A percentile compares a stretch with the other conserved stretches of the same genome.
Evolutionary conservation across 2,797 vertebrate genomes (phyloP).

Genomic region (Myiotriccus ornatus): DNA sequence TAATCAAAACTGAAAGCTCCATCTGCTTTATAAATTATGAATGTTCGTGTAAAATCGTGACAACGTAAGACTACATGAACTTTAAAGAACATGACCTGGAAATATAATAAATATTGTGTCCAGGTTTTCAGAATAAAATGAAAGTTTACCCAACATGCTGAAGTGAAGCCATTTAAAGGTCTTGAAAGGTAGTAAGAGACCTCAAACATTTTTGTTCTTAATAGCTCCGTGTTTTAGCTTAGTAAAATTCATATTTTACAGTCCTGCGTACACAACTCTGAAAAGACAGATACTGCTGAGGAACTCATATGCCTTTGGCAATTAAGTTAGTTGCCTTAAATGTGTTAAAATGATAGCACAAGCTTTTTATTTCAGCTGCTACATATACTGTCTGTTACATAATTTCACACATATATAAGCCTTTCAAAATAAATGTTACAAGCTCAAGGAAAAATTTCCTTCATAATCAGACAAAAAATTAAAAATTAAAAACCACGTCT

Average conservation of each 20-base stretch:
- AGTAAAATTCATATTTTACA: not conserved
- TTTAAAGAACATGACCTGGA: not conserved
- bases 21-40: not conserved
- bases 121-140: not conserved
- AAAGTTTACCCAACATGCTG: not conserved
- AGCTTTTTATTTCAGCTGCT: conserved; percentile 46
- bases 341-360: conserved; percentile 10
- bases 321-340: not conserved
- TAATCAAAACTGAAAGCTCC: not conserved
- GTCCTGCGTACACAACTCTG: not conserved
- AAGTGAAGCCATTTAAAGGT: not conserved
- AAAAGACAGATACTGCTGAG: not conserved
- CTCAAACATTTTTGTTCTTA: not conserved
- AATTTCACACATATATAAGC: conserved; percentile 30
- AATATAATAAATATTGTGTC: not conserved
- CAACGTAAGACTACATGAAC: not conserved
- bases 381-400: conserved; percentile 8
- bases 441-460: conserved; percentile 48
- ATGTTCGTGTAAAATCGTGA: not conserved
- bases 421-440: conserved; percentile 49
- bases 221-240: not conserved
- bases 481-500: conserved; percentile 43
- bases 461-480: conserved; percentile 42
- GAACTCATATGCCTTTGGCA: not conserved
- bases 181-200: not conserved